Percentiles rank a stretch among this genome's conserved stretches.
phyloP scores from a whole-genome alignment of 2,888 invertebrate genomes.

The Didymodactylos carnosus region DNA sequence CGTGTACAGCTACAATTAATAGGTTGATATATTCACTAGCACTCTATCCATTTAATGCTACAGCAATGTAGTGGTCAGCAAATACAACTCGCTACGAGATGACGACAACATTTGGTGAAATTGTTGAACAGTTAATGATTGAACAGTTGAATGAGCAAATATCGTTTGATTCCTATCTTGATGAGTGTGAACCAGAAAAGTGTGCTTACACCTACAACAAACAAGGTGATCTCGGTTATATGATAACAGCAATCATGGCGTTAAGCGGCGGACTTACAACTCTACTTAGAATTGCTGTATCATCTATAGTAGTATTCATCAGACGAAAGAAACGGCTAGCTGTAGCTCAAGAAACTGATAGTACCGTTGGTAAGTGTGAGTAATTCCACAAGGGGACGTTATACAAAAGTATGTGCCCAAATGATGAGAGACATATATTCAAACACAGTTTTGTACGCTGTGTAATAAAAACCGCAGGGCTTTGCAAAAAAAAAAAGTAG shows the following conservation, averaged over 20 bases:
- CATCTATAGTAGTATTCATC: too few relatives aligned
- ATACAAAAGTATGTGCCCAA: too few relatives aligned
- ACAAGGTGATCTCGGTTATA: not conserved
- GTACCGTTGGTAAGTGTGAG: too few relatives aligned
- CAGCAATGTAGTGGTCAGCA: not conserved
- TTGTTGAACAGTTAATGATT: not conserved
- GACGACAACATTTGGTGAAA: not conserved
- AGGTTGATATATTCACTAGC: not conserved
- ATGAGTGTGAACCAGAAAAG: not conserved
- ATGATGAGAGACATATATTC: too few relatives aligned
- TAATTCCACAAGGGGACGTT: too few relatives aligned
- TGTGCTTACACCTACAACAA: not conserved
- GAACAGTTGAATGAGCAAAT: not conserved
- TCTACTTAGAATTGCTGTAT: too few relatives aligned
- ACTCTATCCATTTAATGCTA: not conserved
- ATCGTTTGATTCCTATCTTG: not conserved
- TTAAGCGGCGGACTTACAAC: not conserved
- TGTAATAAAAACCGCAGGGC: too few relatives aligned
- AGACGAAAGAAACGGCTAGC: too few relatives aligned
- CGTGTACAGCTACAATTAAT: not conserved
- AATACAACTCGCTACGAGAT: not conserved
- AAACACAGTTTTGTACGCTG: too few relatives aligned
- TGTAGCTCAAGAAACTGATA: too few relatives aligned
- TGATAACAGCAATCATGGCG: not conserved
- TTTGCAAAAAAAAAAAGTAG: too few relatives aligned